Conservation (phyloP, 2,797 vertebrate species). For the Takifugu ocellatus region DNA sequence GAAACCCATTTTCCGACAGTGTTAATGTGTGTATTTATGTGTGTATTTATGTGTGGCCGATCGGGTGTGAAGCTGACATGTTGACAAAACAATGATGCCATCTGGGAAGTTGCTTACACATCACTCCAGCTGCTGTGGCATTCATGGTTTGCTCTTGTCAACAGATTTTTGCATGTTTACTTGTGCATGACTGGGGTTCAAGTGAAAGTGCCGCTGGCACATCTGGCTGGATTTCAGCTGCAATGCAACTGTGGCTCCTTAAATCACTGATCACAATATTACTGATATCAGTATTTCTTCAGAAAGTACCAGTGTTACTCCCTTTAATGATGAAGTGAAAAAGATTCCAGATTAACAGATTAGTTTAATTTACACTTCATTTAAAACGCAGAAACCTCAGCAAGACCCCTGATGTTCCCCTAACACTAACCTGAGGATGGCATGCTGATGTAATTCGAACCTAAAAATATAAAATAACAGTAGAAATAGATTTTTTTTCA, state of each 20-base stretch:
- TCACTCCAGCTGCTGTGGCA: constrained; percentile 12
- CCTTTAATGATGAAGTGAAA: too few relatives aligned
- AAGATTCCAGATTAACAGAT: too few relatives aligned
- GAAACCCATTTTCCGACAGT: too few relatives aligned
- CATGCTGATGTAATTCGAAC: too few relatives aligned
- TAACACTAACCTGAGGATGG: too few relatives aligned
- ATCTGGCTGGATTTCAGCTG: neutral
- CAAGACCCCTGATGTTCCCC: too few relatives aligned
- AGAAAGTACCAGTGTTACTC: neutral
- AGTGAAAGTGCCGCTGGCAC: neutral
- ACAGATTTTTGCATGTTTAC: constrained; percentile 11
- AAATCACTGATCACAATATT: neutral
- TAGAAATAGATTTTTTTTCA: too few relatives aligned
- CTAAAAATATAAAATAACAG: too few relatives aligned
- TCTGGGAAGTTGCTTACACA: constrained; percentile 31
- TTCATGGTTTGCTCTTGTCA: constrained; percentile 9
- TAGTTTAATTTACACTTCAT: too few relatives aligned
- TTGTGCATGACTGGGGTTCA: constrained; percentile 6
- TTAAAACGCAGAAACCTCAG: too few relatives aligned
- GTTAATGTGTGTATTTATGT: too few relatives aligned
- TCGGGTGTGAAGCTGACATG: constrained; percentile 17
- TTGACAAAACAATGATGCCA: constrained; percentile 21
- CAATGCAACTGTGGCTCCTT: neutral
- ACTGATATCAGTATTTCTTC: neutral
- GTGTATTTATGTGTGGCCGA: constrained; percentile 11